Evolutionary conservation across 2,888 invertebrate genomes (phyloP).

Genomic region (Pocota personata): DNA sequence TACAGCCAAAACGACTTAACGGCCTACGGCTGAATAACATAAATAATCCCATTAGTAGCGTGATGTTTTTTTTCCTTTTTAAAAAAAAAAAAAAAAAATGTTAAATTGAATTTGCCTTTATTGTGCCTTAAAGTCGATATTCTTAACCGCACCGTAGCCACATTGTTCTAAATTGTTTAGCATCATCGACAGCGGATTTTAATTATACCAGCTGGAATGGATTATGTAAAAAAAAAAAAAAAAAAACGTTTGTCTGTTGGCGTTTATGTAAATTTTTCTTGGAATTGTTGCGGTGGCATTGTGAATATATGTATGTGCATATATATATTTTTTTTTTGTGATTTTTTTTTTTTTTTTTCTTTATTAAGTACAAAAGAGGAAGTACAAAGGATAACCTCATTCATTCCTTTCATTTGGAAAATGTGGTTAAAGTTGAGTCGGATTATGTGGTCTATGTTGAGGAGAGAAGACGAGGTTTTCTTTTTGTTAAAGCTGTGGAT

Average conservation of each 20-base stretch:
- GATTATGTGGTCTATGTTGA: not conserved
- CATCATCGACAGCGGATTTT: conserved; percentile 5
- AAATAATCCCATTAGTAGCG: not conserved
- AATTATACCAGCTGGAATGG: conserved; percentile 2
- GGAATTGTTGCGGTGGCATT: not conserved
- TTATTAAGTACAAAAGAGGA: not conserved
- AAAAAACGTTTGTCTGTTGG: not conserved
- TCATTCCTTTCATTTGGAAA: conserved; percentile 3
- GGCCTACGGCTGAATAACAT: not conserved
- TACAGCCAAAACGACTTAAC: not conserved
- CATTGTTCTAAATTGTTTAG: not conserved
- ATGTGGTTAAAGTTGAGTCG: not conserved
- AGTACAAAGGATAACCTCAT: conserved; percentile 20
- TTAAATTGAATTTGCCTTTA: not conserved
- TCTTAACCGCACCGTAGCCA: not conserved
- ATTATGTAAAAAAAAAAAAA: not conserved
- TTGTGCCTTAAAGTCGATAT: not conserved
- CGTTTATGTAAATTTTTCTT: conserved; percentile 1
- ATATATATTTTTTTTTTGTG: too few relatives aligned
- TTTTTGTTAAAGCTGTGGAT: not conserved
- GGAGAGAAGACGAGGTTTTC: not conserved
- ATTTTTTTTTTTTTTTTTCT: not conserved
- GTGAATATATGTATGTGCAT: too few relatives aligned
- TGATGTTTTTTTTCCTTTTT: not conserved
- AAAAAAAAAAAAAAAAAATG: too few relatives aligned